Conservation (phyloP, 2,888 invertebrate species). For the Hypselothyrea guttata region DNA sequence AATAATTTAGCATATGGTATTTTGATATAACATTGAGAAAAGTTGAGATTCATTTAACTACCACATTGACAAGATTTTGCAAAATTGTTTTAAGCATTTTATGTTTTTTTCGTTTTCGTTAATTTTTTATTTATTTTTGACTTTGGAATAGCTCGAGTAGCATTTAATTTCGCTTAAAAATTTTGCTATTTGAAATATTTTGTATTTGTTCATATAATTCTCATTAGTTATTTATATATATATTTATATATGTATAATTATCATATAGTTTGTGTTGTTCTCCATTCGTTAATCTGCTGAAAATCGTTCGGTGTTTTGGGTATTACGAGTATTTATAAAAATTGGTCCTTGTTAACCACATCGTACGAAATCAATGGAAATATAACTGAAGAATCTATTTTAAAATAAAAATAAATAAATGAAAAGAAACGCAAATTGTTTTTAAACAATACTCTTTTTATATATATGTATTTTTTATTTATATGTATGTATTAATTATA, state of each 20-base stretch:
- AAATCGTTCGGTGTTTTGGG: constrained; percentile 65
- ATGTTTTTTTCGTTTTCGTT: constrained; percentile 22
- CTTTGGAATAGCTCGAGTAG: constrained; percentile 49
- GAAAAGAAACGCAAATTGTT: constrained; percentile 53
- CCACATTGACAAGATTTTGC: constrained; percentile 71
- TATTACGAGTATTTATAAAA: constrained; percentile 62
- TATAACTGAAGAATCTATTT: constrained; percentile 7
- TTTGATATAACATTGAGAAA: constrained; percentile 73
- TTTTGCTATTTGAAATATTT: constrained; percentile 60
- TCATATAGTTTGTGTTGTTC: constrained; percentile 21
- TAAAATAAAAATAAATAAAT: constrained; percentile 9
- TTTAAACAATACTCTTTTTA: constrained; percentile 59
- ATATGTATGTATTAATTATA: constrained; percentile 63
- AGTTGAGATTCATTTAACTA: constrained; percentile 78
- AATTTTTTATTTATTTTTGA: constrained; percentile 28
- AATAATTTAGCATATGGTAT: constrained; percentile 55
- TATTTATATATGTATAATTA: constrained; percentile 33
- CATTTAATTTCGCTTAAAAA: constrained; percentile 63
- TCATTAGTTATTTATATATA: constrained; percentile 24
- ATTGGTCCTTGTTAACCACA: constrained; percentile 80
- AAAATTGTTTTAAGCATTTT: constrained; percentile 52
- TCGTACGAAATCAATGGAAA: constrained; percentile 47
- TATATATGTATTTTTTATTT: constrained; percentile 56
- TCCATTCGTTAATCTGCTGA: constrained; percentile 28
- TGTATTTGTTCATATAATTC: constrained; percentile 11